Percentiles rank a stretch among this genome's conserved stretches.
Evolutionary conservation across 2,797 vertebrate species (phyloP).

Genomic region (Scleropages formosus): DNA sequence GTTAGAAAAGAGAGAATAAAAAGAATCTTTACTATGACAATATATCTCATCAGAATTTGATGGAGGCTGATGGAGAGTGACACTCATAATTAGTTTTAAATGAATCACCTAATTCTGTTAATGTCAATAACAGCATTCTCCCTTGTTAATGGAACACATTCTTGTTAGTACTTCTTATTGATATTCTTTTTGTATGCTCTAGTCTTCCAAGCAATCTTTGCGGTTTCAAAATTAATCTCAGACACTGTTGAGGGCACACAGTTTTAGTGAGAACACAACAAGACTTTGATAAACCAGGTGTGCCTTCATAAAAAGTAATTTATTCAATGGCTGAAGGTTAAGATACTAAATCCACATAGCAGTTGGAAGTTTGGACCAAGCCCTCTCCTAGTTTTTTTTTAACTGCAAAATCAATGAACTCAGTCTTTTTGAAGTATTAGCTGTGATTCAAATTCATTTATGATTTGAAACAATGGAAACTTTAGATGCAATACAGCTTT

Average conservation of each 20-base stretch:
- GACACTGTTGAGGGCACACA: conserved; percentile 11
- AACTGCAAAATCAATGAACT: conserved; percentile 62
- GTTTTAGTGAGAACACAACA: conserved; percentile 29
- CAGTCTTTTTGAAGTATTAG: conserved; percentile 61
- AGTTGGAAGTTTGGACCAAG: conserved; percentile 53
- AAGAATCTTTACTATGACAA: neutral
- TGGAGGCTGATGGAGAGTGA: neutral
- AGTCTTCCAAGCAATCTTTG: neutral
- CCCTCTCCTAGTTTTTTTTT: conserved; percentile 35
- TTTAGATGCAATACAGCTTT: conserved; percentile 42
- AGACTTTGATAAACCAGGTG: conserved; percentile 33
- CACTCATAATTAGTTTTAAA: neutral
- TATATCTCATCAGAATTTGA: neutral
- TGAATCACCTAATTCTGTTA: neutral
- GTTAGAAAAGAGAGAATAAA: neutral
- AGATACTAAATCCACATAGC: conserved; percentile 48
- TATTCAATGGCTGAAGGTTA: conserved; percentile 63
- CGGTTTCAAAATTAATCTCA: conserved; percentile 19
- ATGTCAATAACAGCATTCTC: neutral
- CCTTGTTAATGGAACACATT: neutral
- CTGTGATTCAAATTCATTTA: conserved; percentile 65
- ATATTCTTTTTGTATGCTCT: neutral
- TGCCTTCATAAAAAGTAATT: conserved; percentile 49
- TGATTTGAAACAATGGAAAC: conserved; percentile 62
- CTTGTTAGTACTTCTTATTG: neutral